These are phyloP conservation scores for Littorina saxatilis DNA, from an alignment of 1,140 invertebrate species.

Conservation along the genomic window DNA sequence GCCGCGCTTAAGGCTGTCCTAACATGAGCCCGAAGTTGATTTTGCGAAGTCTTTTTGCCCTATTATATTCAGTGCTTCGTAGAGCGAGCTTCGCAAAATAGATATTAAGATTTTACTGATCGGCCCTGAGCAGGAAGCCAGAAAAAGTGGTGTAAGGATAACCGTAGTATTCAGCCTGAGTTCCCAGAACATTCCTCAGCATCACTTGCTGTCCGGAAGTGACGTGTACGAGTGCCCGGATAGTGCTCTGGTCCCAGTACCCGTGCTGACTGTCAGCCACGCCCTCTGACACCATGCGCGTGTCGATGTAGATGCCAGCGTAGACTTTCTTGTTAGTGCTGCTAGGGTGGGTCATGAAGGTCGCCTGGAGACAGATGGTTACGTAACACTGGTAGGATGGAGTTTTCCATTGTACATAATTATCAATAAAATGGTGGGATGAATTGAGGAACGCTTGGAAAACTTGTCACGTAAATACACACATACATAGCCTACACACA, in stretches of 20 bases:
- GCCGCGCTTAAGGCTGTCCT: too few species aligned
- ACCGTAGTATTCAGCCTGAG: background rate
- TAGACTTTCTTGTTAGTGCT: background rate
- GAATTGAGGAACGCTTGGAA: too few species aligned
- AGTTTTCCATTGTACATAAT: too few species aligned
- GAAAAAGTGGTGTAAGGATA: background rate
- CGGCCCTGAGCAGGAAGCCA: background rate
- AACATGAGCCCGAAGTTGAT: too few species aligned
- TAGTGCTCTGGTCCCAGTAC: background rate
- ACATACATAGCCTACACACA: too few species aligned
- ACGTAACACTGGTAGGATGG: too few species aligned
- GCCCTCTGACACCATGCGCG: background rate
- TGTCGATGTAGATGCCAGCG: background rate
- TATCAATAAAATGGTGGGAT: too few species aligned
- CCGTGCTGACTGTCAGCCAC: background rate
- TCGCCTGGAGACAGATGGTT: background rate
- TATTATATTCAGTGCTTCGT: too few species aligned
- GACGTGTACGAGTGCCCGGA: background rate
- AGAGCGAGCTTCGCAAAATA: too few species aligned
- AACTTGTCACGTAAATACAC: too few species aligned
- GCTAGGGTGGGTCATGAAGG: background rate
- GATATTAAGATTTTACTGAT: too few species aligned
- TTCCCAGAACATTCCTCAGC: background rate
- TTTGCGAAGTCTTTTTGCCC: too few species aligned
- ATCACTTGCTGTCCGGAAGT: background rate